Evolutionary conservation across 2,797 vertebrate species (phyloP).

Genomic region (Poecilia velifera): DNA sequence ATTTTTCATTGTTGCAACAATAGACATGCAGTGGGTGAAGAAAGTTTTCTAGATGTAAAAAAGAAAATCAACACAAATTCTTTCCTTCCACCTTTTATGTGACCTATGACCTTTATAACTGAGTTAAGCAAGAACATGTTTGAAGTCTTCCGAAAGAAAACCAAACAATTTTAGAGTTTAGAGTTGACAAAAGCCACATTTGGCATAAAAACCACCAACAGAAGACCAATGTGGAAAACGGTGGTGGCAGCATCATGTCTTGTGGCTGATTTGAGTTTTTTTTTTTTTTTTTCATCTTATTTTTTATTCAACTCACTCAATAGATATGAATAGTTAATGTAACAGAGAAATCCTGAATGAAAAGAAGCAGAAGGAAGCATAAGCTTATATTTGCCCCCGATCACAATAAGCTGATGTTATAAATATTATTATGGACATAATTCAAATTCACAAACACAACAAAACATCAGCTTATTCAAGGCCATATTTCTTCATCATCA

Average conservation of each 20-base stretch:
- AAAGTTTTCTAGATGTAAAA: neutral
- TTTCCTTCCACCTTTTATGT: neutral
- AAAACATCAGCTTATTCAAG: no score
- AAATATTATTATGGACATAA: no score
- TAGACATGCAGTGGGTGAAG: neutral
- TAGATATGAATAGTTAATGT: no score
- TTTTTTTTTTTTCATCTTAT: neutral
- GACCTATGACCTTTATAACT: neutral
- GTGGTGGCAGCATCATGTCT: neutral
- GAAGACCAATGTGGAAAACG: neutral
- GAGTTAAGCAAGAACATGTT: neutral
- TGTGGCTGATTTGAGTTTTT: neutral
- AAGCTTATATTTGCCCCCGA: no score
- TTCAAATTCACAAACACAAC: no score
- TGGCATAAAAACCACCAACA: neutral
- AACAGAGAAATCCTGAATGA: no score
- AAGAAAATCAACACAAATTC: neutral
- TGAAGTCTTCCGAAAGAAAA: neutral
- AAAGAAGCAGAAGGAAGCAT: no score
- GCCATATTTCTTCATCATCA: no score
- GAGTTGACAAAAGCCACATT: neutral
- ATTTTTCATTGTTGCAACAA: neutral
- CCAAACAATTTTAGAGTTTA: neutral
- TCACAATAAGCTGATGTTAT: no score
- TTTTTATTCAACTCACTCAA: no score